Evolutionary conservation across 2,797 vertebrate genomes (phyloP).

Genomic region (Todus mexicanus): DNA sequence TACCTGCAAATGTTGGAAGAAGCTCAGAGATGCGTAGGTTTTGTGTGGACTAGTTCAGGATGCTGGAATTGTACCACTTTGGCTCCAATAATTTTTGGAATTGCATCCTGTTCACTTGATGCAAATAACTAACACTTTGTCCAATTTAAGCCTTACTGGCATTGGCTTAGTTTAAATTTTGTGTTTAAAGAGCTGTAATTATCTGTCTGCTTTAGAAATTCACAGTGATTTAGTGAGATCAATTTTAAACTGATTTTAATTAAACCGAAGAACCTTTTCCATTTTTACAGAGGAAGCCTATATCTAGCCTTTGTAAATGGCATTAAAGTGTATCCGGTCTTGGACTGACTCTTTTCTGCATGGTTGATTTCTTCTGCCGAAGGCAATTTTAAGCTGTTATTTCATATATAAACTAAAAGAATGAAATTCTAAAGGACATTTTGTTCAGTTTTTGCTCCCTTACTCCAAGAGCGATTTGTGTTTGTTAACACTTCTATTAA

Average conservation of each 20-base stretch:
- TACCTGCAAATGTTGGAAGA: background rate
- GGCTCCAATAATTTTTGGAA: background rate
- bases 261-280: background rate
- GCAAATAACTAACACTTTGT: background rate
- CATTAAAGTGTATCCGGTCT: background rate
- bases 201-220: background rate
- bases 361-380: background rate
- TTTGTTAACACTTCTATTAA: constrained; percentile 1
- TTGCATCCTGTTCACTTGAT: background rate
- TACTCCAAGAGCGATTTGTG: background rate
- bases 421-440: background rate
- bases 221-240: background rate
- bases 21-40: accelerated
- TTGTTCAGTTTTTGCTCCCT: background rate
- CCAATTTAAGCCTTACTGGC: background rate
- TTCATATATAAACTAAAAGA: background rate
- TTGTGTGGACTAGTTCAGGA: background rate
- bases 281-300: background rate
- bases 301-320: background rate
- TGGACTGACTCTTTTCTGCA: background rate
- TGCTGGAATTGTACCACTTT: background rate
- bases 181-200: background rate
- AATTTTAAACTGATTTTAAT: constrained; percentile 37
- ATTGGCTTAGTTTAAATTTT: constrained; percentile 5
- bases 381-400: background rate